Conservation (phyloP, 2,113 vertebrate genomes). For the Cairina moschata region DNA sequence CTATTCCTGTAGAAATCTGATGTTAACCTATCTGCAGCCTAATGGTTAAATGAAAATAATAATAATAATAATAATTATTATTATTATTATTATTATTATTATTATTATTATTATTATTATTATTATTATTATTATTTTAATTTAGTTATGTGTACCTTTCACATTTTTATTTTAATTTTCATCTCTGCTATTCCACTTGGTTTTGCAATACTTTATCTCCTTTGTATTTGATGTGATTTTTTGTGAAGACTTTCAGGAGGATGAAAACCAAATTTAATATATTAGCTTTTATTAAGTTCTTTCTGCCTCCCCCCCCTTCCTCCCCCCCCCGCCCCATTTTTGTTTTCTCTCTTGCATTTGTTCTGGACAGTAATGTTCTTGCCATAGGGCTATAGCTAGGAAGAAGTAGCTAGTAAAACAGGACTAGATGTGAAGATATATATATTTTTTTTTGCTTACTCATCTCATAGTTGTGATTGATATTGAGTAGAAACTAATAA, state of each 20-base stretch:
- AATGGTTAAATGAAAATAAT: fast-evolving
- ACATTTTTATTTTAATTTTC: not conserved
- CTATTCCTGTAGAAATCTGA: not conserved
- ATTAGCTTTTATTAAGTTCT: not conserved
- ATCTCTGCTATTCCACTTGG: not conserved
- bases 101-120: no score
- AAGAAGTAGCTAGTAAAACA: not conserved
- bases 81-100: no score
- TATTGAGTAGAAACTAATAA: not conserved
- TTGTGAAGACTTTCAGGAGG: not conserved
- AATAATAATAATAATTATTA: no score
- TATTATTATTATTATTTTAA: not conserved
- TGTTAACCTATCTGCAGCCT: not conserved
- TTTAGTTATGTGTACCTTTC: not conserved
- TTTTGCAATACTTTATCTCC: not conserved
- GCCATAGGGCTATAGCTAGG: not conserved
- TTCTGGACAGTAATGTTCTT: not conserved
- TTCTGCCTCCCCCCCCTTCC: not conserved
- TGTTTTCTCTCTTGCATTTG: not conserved
- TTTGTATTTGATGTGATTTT: not conserved
- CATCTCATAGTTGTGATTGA: not conserved
- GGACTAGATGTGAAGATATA: not conserved
- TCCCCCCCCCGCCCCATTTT: no score
- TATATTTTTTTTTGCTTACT: not conserved
- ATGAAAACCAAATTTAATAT: not conserved